Conservation (phyloP, 2,797 vertebrate species). For the Halcyon badia region DNA sequence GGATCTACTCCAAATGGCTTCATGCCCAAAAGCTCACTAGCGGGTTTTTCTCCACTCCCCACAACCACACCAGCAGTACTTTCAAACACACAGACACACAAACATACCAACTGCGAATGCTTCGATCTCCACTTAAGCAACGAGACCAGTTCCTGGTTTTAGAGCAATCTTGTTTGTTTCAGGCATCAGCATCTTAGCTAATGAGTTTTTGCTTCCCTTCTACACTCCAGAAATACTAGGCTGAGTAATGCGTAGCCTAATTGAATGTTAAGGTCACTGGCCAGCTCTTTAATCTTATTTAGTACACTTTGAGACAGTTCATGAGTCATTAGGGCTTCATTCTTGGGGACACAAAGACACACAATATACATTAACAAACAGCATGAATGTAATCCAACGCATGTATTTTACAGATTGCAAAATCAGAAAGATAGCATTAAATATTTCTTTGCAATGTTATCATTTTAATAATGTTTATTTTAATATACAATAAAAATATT, state of each 20-base stretch:
- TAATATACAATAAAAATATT: constrained; percentile 7
- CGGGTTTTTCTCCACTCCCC: not conserved
- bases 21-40: not conserved
- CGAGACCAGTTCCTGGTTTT: not conserved
- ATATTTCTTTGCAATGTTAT: not conserved
- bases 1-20: not conserved
- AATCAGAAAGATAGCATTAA: constrained; percentile 10
- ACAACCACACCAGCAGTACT: not conserved
- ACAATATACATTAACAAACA: not conserved
- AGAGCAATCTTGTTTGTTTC: constrained; percentile 4
- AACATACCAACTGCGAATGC: not conserved
- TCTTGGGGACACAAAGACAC: not conserved
- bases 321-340: constrained; percentile 44
- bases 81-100: not conserved
- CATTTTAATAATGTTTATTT: not conserved
- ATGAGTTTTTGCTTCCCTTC: constrained; percentile 33
- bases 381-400: not conserved
- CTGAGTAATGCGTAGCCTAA: constrained; percentile 33
- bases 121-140: not conserved
- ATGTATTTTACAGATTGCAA: not conserved
- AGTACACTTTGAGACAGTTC: constrained; percentile 38
- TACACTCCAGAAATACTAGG: constrained; percentile 1
- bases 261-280: constrained; percentile 58
- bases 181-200: constrained; percentile 36
- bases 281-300: constrained; percentile 67